phyloP scores from a whole-genome alignment of 2,797 vertebrate species.

The Anguilla marmorata region DNA sequence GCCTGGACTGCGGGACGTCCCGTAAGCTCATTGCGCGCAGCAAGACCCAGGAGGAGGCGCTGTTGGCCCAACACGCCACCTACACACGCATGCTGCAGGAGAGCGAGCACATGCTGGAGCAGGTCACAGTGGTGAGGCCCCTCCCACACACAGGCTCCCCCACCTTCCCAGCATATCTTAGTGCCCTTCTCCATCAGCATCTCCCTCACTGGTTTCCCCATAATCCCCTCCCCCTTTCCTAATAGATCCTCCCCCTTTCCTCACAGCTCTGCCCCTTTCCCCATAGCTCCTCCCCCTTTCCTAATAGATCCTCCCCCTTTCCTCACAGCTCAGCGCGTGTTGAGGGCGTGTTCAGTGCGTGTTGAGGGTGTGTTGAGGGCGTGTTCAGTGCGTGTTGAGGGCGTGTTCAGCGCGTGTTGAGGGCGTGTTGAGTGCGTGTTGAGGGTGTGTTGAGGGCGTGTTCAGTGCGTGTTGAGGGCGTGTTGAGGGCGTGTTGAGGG shows the following conservation, averaged over 20 bases:
- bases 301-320: background rate
- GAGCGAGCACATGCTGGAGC: constrained; percentile 68
- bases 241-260: background rate
- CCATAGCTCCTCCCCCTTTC: background rate
- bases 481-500: no score
- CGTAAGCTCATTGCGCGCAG: constrained; percentile 74
- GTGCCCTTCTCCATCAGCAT: background rate
- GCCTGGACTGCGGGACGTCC: constrained; percentile 65
- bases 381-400: no score
- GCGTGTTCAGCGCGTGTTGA: no score
- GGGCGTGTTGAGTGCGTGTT: no score
- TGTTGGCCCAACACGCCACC: constrained; percentile 73
- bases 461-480: no score
- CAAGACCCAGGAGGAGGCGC: constrained; percentile 69
- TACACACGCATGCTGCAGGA: constrained; percentile 73
- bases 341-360: no score
- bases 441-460: no score
- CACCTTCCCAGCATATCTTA: background rate
- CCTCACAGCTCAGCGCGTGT: background rate
- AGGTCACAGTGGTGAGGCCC: constrained; percentile 64
- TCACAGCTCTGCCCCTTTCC: background rate
- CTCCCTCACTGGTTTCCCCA: background rate
- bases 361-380: no score
- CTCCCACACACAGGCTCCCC: background rate
- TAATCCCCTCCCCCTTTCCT: background rate